Evolutionary conservation across 1,140 invertebrate species (phyloP), one percentile per base, ranked within the genome.

Genomic region (Amphibalanus amphitrite): DNA sequence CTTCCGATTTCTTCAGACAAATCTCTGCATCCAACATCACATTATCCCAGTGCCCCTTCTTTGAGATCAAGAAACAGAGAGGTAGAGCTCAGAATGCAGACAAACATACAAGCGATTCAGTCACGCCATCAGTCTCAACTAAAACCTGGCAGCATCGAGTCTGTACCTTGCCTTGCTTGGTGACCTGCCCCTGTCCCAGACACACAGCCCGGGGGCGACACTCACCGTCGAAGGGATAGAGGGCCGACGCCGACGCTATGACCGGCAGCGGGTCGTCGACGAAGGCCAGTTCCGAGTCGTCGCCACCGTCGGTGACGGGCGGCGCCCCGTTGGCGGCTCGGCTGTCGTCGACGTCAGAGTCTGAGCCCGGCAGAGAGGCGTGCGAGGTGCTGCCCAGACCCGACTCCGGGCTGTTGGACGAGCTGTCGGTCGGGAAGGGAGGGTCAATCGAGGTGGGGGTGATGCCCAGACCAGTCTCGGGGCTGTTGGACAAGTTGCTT

Each of bases 161-260:
- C n/a, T n/a, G n/a, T n/a, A n/a, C n/a, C n/a, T n/a, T n/a, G n/a
- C n/a, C n/a, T n/a, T n/a, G n/a, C n/a, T n/a, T n/a, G n/a, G n/a
- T n/a, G 4, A 38, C 33, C 33, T 38, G 4, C 33, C 33, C 33
- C 33, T 38, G 4, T 15, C 47, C 47, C 13, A 59, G 10, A 59
- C 47, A 23, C 47, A 13, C 47, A 6, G 17, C 47, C 6, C 6
- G 10, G 13, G 10, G 10, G 47, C 13, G 13, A 8, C 10, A 74
- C 76, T 75, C 80, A 97, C 95, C 95, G 86, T 97, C 93, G 82
- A 98, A 99, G 69, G 91, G 85, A 84, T 98, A 99, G 23, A 98
- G 82, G 69, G 95, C 95, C 80, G 87, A 88, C 82, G 93, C 97
- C 38, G 89, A 90, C 67, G 95, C 95, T 69, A 90, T 83, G 8